phyloP scores from a whole-genome alignment of 2,797 vertebrate species.

The Chaetodon trifasciatus region DNA sequence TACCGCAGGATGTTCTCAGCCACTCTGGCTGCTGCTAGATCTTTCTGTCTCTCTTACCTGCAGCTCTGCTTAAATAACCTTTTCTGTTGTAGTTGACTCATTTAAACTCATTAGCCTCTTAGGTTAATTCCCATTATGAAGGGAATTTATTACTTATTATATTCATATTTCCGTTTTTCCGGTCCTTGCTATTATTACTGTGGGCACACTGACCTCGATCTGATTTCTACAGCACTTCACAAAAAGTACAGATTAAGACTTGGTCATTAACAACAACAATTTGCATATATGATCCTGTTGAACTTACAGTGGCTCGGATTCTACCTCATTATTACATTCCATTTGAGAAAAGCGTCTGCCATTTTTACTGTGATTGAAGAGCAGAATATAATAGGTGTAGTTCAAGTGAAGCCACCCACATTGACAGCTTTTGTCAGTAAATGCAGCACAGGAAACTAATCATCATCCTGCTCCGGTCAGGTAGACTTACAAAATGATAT shows the following conservation, averaged over 20 bases:
- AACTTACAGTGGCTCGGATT: not conserved
- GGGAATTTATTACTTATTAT: not conserved
- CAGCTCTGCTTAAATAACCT: conserved; percentile 13
- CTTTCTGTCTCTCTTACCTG: conserved; percentile 16
- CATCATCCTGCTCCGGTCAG: not conserved
- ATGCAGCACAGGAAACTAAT: not conserved
- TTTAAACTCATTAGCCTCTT: conserved; percentile 31
- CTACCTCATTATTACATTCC: not conserved
- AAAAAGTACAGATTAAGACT: conserved; percentile 2
- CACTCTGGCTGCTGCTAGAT: not conserved
- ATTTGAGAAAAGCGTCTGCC: not conserved
- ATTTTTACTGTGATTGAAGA: not conserved
- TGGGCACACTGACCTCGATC: not conserved
- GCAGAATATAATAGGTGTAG: not conserved
- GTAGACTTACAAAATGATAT: not conserved
- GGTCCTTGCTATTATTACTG: not conserved
- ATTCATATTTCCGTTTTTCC: conserved; percentile 12
- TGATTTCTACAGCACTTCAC: conserved; percentile 10
- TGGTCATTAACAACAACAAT: conserved; percentile 6
- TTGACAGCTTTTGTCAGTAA: conserved; percentile 7
- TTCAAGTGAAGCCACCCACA: conserved; percentile 11
- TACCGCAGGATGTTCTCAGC: conserved; percentile 19
- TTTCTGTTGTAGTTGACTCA: conserved; percentile 30
- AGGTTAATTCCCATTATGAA: conserved; percentile 16
- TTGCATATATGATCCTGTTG: not conserved